Base-by-base conservation (phyloP, 1,140 invertebrate genomes). In the Euglossa dilemma region DNA sequence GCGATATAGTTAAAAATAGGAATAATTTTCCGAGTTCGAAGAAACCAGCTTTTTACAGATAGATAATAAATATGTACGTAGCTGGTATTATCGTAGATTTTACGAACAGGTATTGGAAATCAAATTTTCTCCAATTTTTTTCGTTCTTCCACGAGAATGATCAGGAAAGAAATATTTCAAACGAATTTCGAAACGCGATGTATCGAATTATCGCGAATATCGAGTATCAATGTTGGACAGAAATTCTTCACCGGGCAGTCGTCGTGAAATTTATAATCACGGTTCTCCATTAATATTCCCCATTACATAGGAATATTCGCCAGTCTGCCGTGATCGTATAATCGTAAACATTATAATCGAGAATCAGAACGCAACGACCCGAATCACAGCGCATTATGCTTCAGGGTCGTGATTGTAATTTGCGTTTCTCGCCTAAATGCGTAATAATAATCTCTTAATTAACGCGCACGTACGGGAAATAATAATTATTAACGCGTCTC, bases 401-500 rank as follows among this genome's bases (percentile, higher is more conserved):
- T 87, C 80, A 85, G 79, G 85, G 69, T 88, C 87, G 89, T 91
- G 92, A 93, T 93, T 92, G 90, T 93, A 91, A 93, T 93, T 93
- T 93, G 91, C 90, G 91, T 88, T 90, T 87, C 85, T 87, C 70
- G 90, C 90, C 90, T 91, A 91, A 92, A 93, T 93, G 89, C 91
- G 91, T 93, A 91, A 93, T 93, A 92, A 93, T 93, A 92, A 90
- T 89, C 85, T 85, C 80, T 87, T 89, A 92, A 93, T 93, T 91
- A 93, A 93, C 91, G 90, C 91, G 64, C 36, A 20, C 25, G 45
- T 23, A 12, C 18, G 4, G 16, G 7, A 67, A 6, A 8, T 28
- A 18, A 61, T 50, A 25, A 64, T 64, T 61, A 71, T 71, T 71
- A 70, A 57, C 54, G 50, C 52, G 16, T 73, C 54, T 54, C 20